Evolutionary conservation across 1,140 invertebrate species (phyloP).

Genomic region (Musca vetustissima): DNA sequence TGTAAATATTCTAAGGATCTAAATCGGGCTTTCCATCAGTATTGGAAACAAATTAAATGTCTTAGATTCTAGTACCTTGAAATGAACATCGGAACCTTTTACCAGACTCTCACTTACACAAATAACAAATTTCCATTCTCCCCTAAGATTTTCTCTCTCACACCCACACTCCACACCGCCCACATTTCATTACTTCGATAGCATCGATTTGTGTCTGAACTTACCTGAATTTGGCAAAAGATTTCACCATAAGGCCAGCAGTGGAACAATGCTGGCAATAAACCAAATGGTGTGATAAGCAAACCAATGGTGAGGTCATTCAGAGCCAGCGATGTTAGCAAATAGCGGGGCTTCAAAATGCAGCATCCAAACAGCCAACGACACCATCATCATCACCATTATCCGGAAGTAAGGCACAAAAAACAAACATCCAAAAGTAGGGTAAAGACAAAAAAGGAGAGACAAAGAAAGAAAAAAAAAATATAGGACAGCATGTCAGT

Average conservation of each 20-base stretch:
- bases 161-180: too few relatives aligned
- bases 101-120: too few relatives aligned
- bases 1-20: too few relatives aligned
- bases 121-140: too few relatives aligned
- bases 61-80: too few relatives aligned
- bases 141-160: too few relatives aligned
- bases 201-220: constrained; percentile 11
- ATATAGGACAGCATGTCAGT: not conserved
- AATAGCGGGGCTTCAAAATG: constrained; percentile 74
- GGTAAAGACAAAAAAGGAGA: too few relatives aligned
- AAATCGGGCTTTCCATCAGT: too few relatives aligned
- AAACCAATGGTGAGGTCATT: constrained; percentile 83
- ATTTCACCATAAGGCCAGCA: constrained; percentile 89
- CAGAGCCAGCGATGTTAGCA: constrained; percentile 78
- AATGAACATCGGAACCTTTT: too few relatives aligned
- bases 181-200: not conserved
- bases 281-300: constrained; percentile 77
- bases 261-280: constrained; percentile 76
- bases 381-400: constrained; percentile 23
- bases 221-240: constrained; percentile 85
- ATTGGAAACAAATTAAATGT: too few relatives aligned
- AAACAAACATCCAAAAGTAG: too few relatives aligned
- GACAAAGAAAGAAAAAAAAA: not conserved
- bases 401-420: not conserved
- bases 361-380: not conserved